phyloP scores from a whole-genome alignment of 37 sponge, comb jelly and placozoan genomes.

The Mnemiopsis leidyi region DNA sequence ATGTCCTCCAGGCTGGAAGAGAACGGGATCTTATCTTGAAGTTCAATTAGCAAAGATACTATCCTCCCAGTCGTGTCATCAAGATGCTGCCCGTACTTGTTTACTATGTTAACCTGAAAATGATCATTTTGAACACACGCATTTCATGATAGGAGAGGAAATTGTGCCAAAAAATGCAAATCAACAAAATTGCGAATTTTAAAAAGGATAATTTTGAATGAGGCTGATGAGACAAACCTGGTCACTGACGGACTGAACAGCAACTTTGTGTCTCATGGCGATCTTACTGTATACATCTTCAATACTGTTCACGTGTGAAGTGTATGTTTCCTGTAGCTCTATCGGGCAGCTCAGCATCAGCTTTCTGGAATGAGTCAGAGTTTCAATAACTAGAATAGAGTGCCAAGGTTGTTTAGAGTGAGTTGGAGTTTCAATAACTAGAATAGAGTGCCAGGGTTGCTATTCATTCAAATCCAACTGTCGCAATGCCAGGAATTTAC shows the following conservation, averaged over 20 bases:
- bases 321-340: background rate
- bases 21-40: conserved; percentile 60
- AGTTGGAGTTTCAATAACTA: background rate
- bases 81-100: conserved; percentile 46
- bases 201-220: too few species aligned
- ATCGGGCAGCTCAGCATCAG: conserved; percentile 58
- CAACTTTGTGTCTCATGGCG: conserved; percentile 42
- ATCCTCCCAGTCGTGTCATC: conserved; percentile 45
- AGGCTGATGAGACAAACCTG: too few species aligned
- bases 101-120: conserved; percentile 40
- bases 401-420: background rate
- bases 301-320: background rate
- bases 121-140: too few species aligned
- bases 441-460: background rate
- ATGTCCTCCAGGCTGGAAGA: background rate
- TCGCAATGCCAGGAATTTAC: too few species aligned
- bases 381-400: too few species aligned
- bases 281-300: conserved; percentile 52
- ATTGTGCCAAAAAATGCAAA: too few species aligned
- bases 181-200: too few species aligned
- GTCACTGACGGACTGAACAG: conserved; percentile 38
- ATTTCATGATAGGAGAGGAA: too few species aligned
- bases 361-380: background rate
- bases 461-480: too few species aligned
- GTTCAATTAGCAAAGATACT: conserved; percentile 48